Evolutionary conservation across 2,797 vertebrate species (phyloP), one percentile per base, ranked within the genome.

Genomic region (Microtus obscurus): DNA sequence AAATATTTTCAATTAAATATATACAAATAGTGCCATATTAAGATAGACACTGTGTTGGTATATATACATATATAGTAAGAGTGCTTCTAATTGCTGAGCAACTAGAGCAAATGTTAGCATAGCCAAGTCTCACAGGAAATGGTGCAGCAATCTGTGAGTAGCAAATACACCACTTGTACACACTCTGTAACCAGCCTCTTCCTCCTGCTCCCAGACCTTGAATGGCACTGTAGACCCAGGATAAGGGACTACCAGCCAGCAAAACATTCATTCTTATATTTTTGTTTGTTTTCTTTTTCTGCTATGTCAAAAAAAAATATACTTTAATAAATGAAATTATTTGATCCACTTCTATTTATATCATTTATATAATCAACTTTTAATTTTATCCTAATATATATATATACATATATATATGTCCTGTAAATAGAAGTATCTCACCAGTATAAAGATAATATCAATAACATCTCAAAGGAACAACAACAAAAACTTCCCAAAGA

Each of bases 301-400:
- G 29, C 11, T 86, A 69, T 65, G 21, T 61, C 89, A 92, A 40
- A 59, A 34, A 93, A 80, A 90, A 93, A 56, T 31, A 88, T 53
- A 29, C 27, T 88, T 87, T 95, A 10, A 78, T 83, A 97, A 91
- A 91, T 95, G 21, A 77, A 93, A 92, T 95, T 89, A 87, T 81
- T 94, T 80, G 53, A 88, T 65, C 65, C 34, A 56, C 48, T 85
- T 95, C 45, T 90, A 53, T n/a, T 81, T 89, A 51, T 29, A 73
- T 91, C 19, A 79, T 59, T 91, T 81, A 91, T 93, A 10, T 88
- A 90, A 94, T 95, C 77, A 95, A 90, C 12, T 93, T 94, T 81
- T 0, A 59, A n/a, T 94, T 82, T 85, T 80, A 56, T 65, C 23
- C 48, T 51, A 51, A 56, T 56, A 56, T 56, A 78, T 59, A 17